Percentiles rank a stretch among this genome's conserved stretches.
These are phyloP conservation scores for zebrafish (Danio rerio) DNA, from an alignment of 2,113 vertebrate genomes.

Conservation along the genomic window DNA sequence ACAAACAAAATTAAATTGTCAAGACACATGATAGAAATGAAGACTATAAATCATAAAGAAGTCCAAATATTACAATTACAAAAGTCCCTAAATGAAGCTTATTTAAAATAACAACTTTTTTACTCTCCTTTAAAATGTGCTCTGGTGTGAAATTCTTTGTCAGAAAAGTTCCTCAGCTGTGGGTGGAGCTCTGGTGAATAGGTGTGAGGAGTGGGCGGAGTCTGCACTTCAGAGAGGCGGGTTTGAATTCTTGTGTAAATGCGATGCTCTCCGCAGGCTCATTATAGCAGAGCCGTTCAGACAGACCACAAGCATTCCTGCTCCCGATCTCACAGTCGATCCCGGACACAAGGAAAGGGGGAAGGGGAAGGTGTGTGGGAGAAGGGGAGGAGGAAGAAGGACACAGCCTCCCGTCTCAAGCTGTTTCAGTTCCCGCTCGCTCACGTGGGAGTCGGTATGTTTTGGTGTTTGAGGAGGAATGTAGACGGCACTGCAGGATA, in stretches of 20 bases:
- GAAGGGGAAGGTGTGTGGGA: constrained; percentile 36
- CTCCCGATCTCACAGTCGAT: constrained; percentile 64
- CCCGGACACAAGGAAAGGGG: constrained; percentile 60
- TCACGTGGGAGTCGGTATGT: constrained; percentile 34
- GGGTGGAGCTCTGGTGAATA: neutral
- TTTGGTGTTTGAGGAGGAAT: constrained; percentile 24
- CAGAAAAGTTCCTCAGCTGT: neutral
- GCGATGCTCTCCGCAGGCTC: constrained; percentile 53
- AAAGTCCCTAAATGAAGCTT: too few species aligned
- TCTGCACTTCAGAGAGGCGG: neutral
- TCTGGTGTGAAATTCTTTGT: too few species aligned
- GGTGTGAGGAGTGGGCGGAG: neutral
- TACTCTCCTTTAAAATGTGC: too few species aligned
- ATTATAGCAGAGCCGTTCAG: constrained; percentile 61
- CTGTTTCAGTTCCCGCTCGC: constrained; percentile 29
- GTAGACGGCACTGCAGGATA: neutral
- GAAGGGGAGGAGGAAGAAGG: constrained; percentile 52
- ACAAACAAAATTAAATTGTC: too few species aligned
- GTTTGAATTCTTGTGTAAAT: constrained; percentile 60
- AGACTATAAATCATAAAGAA: too few species aligned
- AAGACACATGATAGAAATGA: too few species aligned
- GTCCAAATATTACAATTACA: too few species aligned
- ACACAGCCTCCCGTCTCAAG: constrained; percentile 57
- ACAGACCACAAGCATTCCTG: constrained; percentile 62
- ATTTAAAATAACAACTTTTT: too few species aligned